These are phyloP conservation scores for Melitaea cinxia DNA, from an alignment of 1,140 invertebrate species.

Conservation along the genomic window DNA sequence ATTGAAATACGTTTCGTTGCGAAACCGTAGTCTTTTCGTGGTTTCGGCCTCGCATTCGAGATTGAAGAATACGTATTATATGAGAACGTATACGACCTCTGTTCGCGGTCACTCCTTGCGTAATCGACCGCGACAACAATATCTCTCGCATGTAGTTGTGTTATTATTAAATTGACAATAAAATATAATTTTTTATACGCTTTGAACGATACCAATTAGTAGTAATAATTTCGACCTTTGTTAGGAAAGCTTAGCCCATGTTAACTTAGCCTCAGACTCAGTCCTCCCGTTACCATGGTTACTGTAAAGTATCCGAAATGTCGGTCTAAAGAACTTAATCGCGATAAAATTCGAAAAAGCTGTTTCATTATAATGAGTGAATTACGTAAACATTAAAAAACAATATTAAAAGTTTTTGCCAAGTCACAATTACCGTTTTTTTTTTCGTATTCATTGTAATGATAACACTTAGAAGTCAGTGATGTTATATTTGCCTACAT, in stretches of 20 bases:
- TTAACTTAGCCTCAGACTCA: no score
- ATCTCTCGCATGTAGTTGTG: constrained; percentile 47
- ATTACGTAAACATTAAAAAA: no score
- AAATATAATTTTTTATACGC: constrained; percentile 22
- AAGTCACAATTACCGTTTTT: no score
- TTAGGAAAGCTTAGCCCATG: neutral
- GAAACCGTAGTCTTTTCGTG: constrained; percentile 78
- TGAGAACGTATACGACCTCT: constrained; percentile 75
- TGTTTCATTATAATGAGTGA: no score
- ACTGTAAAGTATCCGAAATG: no score
- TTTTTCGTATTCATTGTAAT: no score
- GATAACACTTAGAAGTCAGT: no score
- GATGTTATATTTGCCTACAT: neutral
- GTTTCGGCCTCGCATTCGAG: constrained; percentile 69
- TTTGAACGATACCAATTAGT: constrained; percentile 24
- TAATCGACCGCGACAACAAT: constrained; percentile 72
- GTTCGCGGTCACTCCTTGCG: constrained; percentile 75
- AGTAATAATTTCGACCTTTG: constrained; percentile 21
- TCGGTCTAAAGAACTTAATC: no score
- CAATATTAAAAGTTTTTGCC: no score
- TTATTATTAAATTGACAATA: constrained; percentile 44
- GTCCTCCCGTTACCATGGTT: no score
- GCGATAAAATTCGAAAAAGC: no score
- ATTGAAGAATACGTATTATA: constrained; percentile 79
- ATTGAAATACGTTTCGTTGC: constrained; percentile 73